These are phyloP conservation scores for Hylaeus volcanicus DNA, from an alignment of 1,140 invertebrate species.

Conservation along the genomic window DNA sequence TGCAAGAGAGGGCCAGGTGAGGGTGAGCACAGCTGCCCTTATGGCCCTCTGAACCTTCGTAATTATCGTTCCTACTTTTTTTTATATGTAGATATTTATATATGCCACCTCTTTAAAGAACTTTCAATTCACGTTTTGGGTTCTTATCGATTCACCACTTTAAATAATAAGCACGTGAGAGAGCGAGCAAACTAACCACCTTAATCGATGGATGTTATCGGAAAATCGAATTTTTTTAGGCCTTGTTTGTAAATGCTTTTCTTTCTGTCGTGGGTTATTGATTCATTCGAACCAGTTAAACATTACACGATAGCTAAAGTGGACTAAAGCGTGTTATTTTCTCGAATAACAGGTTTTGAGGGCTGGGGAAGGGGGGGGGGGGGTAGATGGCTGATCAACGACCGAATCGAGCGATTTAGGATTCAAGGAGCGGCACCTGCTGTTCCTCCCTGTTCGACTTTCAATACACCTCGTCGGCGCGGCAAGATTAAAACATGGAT, in stretches of 20 bases:
- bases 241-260: neutral
- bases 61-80: conserved; percentile 42
- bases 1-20: conserved; percentile 54
- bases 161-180: neutral
- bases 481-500: conserved; percentile 8
- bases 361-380: too few relatives aligned
- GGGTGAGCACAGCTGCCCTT: conserved; percentile 60
- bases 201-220: neutral
- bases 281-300: conserved; percentile 1
- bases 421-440: conserved; percentile 35
- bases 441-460: neutral
- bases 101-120: neutral
- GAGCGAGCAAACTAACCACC: neutral
- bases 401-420: conserved; percentile 2
- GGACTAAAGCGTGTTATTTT: conserved; percentile 19
- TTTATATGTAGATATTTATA: neutral
- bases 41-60: conserved; percentile 37
- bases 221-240: neutral
- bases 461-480: neutral
- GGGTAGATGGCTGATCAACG: conserved; percentile 4
- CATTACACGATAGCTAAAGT: neutral
- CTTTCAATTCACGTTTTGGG: conserved; percentile 24
- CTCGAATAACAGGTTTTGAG: conserved; percentile 30
- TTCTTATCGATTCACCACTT: conserved; percentile 1
- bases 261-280: neutral